Base-by-base conservation (phyloP, 2,888 invertebrate genomes). In the Shargacucullia verbasci region DNA sequence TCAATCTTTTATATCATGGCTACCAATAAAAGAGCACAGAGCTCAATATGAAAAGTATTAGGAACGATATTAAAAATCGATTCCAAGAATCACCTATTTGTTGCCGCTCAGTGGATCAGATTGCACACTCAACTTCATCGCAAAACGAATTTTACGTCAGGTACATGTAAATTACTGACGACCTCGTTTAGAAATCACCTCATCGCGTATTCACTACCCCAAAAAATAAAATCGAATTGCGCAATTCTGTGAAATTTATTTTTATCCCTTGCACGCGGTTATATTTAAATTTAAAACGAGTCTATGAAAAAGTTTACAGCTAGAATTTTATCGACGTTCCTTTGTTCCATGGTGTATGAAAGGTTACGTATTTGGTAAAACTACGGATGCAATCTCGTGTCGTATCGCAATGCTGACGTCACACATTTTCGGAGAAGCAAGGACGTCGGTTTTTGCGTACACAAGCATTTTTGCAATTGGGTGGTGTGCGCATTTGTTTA, bases 41-140 rank as follows among this genome's bases (percentile, higher is more conserved):
- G n/a, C 43, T 35, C 50, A 59, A 27, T 38, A 27, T 27, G 41
- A 59, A 59, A 46, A 46, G 15, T 20, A 45, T 48, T 67, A 46
- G 6, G 11, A 27, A 15, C 33, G 39, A 59, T 67, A 50, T 50
- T 67, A 67, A 59, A 67, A 59, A 58, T 31, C 33, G 31, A 49
- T 40, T 27, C 33, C 38, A 12, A 14, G 29, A n/a, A 31, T 43
- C 15, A 35, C 9, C 8, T 12, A 47, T 58, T 7, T 13, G 9
- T 64, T 39, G 35, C 33, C 33, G 33, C 44, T 33, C 40, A 11
- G 48, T 37, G 38, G 49, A 46, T 43, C 46, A 35, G 38, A 29
- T 29, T 29, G 29, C 29, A 29, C 9, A 9, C 1, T 8, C 29
- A 29, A 29, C 1, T 6, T 9, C 25, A 14, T 59, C 35, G 11